Conservation (phyloP, 1,140 invertebrate species). For the Papilio glaucus region DNA sequence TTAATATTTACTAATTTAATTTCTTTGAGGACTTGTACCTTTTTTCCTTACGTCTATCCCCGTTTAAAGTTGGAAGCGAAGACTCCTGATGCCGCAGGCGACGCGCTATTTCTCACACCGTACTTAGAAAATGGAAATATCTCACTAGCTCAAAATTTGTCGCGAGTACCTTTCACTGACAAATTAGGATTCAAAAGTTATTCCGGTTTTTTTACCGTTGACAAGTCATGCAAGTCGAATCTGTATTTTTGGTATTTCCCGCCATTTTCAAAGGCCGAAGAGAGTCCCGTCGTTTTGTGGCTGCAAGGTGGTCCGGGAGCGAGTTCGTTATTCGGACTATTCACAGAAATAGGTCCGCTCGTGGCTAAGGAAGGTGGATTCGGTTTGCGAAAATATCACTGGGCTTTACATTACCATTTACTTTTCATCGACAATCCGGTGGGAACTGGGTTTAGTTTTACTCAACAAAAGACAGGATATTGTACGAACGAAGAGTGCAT, state of each 20-base stretch:
- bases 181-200: slow-evolving; percentile 76
- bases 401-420: slow-evolving; percentile 88
- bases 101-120: slow-evolving; percentile 87
- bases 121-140: slow-evolving; percentile 84
- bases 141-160: slow-evolving; percentile 63
- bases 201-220: slow-evolving; percentile 89
- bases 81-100: slow-evolving; percentile 79
- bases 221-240: slow-evolving; percentile 87
- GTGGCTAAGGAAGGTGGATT: slow-evolving; percentile 66
- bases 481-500: slow-evolving; percentile 86
- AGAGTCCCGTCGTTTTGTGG: slow-evolving; percentile 88
- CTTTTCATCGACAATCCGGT: slow-evolving; percentile 94
- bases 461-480: slow-evolving; percentile 84
- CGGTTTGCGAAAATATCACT: slow-evolving; percentile 85
- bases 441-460: slow-evolving; percentile 90
- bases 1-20: slow-evolving; percentile 38
- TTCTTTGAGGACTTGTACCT: slow-evolving; percentile 42
- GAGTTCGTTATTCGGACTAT: slow-evolving; percentile 82
- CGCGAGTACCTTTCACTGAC: slow-evolving; percentile 63
- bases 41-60: slow-evolving; percentile 70
- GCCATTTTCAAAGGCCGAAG: slow-evolving; percentile 75
- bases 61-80: slow-evolving; percentile 59
- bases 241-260: slow-evolving; percentile 93
- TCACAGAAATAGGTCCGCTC: slow-evolving; percentile 84
- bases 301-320: slow-evolving; percentile 90